These are phyloP conservation scores for Zaprionus bogoriensis DNA, from an alignment of 2,888 invertebrate species.

Conservation along the genomic window DNA sequence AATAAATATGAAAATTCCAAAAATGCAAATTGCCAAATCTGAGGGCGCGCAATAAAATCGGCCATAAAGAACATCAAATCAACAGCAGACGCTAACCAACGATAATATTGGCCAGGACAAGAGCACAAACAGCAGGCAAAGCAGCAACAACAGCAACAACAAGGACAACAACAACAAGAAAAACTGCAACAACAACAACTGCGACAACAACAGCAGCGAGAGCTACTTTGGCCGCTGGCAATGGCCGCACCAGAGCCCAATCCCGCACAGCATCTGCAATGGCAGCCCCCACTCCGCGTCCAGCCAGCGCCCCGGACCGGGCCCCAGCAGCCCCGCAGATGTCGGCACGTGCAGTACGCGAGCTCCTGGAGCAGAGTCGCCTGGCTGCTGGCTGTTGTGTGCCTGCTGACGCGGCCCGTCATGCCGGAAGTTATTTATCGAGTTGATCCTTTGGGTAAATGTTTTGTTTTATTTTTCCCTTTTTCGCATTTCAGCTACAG, in stretches of 20 bases:
- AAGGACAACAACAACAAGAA: slow-evolving; percentile 24
- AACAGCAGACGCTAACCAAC: slow-evolving; percentile 48
- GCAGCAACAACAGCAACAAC: slow-evolving; percentile 27
- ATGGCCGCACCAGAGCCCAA: slow-evolving; percentile 41
- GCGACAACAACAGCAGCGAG: slow-evolving; percentile 24
- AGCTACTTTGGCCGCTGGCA: slow-evolving; percentile 48
- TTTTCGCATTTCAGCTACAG: slow-evolving; percentile 34
- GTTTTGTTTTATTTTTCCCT: slow-evolving; percentile 56
- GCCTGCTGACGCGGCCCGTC: slow-evolving; percentile 77
- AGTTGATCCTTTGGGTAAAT: slow-evolving; percentile 83
- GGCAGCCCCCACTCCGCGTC: slow-evolving; percentile 21
- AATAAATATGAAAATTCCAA: slow-evolving; percentile 63
- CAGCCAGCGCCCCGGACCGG: slow-evolving; percentile 7
- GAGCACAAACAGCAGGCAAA: slow-evolving; percentile 5
- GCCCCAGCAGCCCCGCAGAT: slow-evolving; percentile 31
- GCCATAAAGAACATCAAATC: slow-evolving; percentile 65
- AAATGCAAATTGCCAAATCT: slow-evolving; percentile 65
- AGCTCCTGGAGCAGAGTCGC: slow-evolving; percentile 62
- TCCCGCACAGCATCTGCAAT: slow-evolving; percentile 54
- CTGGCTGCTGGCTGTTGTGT: slow-evolving; percentile 75
- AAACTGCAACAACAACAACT: slow-evolving; percentile 8
- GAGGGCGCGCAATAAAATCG: slow-evolving; percentile 58
- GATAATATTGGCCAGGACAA: slow-evolving; percentile 38
- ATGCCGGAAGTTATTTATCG: slow-evolving; percentile 82
- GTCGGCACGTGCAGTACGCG: slow-evolving; percentile 65